These are phyloP conservation scores for Hucho hucho DNA, from an alignment of 2,113 vertebrate genomes.

Conservation along the genomic window DNA sequence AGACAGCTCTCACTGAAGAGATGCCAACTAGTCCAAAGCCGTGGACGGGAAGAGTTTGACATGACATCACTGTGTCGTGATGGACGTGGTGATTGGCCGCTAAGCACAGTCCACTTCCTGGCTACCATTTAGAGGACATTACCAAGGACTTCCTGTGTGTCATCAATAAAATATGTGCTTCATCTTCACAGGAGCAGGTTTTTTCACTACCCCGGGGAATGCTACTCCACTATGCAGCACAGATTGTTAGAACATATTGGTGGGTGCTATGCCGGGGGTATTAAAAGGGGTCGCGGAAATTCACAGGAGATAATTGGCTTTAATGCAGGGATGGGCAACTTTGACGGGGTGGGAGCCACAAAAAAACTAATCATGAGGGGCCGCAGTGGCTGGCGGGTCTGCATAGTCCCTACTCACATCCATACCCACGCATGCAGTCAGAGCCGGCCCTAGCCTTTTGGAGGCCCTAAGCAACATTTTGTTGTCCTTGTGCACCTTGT, in stretches of 20 bases:
- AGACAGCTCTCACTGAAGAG: too few relatives aligned
- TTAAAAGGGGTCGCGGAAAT: conserved; percentile 49
- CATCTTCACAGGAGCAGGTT: conserved; percentile 51
- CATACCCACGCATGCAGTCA: too few relatives aligned
- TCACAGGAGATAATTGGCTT: conserved; percentile 62
- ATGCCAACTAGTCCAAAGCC: too few relatives aligned
- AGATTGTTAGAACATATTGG: conserved; percentile 52
- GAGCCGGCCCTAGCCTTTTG: too few relatives aligned
- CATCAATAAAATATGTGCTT: conserved; percentile 73
- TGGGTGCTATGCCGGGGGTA: conserved; percentile 55
- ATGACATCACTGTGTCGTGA: conserved; percentile 40
- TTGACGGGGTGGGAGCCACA: too few relatives aligned
- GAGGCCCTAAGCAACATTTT: too few relatives aligned
- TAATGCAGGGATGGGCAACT: conserved; percentile 5
- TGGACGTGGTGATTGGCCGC: conserved; percentile 41
- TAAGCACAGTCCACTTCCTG: conserved; percentile 64
- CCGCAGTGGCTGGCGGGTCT: too few relatives aligned
- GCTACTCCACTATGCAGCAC: conserved; percentile 38
- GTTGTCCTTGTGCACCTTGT: too few relatives aligned
- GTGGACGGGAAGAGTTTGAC: too few relatives aligned
- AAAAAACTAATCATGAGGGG: too few relatives aligned
- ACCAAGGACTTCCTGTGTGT: conserved; percentile 72
- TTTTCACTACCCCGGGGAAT: not conserved
- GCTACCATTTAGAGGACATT: conserved; percentile 71
- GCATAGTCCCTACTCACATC: too few relatives aligned